These are phyloP conservation scores for Gobiocypris rarus DNA, from an alignment of 2,113 vertebrate species.

Conservation along the genomic window DNA sequence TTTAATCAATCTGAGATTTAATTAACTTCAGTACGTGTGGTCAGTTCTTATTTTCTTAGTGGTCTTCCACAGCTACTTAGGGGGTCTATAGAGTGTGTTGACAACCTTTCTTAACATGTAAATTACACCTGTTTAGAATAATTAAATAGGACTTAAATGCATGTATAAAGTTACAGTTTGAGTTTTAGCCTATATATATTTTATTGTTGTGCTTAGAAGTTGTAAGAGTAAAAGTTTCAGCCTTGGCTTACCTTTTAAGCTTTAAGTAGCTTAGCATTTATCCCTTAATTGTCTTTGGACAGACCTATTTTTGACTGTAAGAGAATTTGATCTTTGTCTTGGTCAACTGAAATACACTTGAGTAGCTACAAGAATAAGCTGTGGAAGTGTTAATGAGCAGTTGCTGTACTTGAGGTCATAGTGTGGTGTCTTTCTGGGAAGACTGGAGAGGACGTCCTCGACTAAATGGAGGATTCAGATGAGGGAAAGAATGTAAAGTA, in stretches of 20 bases:
- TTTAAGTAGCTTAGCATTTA: constrained; percentile 52
- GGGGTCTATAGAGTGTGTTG: neutral
- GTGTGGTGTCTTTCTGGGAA: neutral
- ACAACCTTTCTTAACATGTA: neutral
- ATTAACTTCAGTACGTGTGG: neutral
- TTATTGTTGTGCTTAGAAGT: neutral
- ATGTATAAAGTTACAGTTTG: neutral
- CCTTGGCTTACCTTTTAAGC: constrained; percentile 42
- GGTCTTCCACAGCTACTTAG: neutral
- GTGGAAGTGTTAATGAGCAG: constrained; percentile 20
- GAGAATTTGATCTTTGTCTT: constrained; percentile 21
- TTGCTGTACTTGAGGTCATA: neutral
- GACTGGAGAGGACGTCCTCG: neutral
- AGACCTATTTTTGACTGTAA: constrained; percentile 48
- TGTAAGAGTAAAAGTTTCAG: constrained; percentile 37
- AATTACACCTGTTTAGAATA: neutral
- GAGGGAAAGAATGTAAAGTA: constrained; percentile 49
- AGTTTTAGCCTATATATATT: neutral
- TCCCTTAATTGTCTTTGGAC: constrained; percentile 57
- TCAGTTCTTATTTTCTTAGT: neutral
- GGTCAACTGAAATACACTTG: constrained; percentile 10
- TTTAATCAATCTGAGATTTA: neutral
- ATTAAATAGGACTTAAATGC: neutral
- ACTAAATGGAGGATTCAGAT: constrained; percentile 31
- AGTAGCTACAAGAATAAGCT: neutral